phyloP scores from a whole-genome alignment of 2,113 vertebrate species.

The Syngnathus typhle region DNA sequence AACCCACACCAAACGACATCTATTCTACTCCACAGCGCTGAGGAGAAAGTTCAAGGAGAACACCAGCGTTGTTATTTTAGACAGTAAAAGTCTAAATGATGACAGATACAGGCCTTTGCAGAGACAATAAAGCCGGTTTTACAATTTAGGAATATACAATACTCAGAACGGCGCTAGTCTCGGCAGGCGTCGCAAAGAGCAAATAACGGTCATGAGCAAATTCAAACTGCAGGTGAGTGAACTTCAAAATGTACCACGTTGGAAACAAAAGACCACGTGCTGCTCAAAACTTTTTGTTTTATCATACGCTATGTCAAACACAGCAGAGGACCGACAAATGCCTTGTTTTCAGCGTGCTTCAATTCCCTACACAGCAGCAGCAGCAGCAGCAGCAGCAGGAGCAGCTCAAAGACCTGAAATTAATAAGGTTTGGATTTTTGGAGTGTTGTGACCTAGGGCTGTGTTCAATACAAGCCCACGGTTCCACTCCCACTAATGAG shows the following conservation, averaged over 20 bases:
- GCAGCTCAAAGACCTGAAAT: conserved; percentile 25
- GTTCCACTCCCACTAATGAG: conserved; percentile 44
- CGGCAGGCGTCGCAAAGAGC: background rate
- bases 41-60: too few relatives aligned
- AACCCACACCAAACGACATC: too few relatives aligned
- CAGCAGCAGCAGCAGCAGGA: too few relatives aligned
- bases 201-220: background rate
- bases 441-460: conserved; percentile 36
- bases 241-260: background rate
- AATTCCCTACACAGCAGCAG: background rate
- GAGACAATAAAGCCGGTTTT: too few relatives aligned
- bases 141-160: background rate
- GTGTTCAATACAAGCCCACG: conserved; percentile 33
- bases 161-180: background rate
- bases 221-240: background rate
- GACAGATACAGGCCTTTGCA: too few relatives aligned
- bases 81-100: too few relatives aligned
- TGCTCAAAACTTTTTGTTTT: background rate
- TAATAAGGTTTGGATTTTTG: conserved; percentile 41
- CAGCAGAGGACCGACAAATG: background rate
- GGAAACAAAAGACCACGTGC: background rate
- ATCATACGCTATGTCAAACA: background rate
- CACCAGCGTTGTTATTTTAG: too few relatives aligned
- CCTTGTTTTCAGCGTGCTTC: background rate
- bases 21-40: too few relatives aligned